phyloP scores from a whole-genome alignment of 2,113 vertebrate species.

The Pedionomus torquatus region DNA sequence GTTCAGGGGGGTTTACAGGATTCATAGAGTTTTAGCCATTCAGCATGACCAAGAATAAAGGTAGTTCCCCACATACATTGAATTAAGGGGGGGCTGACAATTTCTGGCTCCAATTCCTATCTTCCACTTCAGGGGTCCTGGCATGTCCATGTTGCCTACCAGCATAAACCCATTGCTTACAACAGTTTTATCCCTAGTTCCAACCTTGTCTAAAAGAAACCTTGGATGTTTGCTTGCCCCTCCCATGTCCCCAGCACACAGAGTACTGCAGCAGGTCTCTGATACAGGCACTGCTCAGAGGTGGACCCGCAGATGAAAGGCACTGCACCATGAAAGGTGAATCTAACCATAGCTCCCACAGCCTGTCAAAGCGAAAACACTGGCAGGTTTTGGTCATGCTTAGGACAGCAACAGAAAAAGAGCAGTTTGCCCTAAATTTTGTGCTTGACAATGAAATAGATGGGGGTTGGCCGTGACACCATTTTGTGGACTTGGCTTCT shows the following conservation, averaged over 20 bases:
- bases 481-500: not conserved
- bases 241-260: not conserved
- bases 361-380: not conserved
- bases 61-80: not conserved
- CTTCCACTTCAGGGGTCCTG: not conserved
- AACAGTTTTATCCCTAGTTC: not conserved
- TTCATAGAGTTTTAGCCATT: not conserved
- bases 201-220: not conserved
- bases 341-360: not conserved
- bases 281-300: not conserved
- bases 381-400: not conserved
- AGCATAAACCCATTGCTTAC: not conserved
- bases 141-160: no score
- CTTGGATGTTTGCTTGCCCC: not conserved
- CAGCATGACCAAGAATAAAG: not conserved
- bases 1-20: no score
- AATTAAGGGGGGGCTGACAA: not conserved
- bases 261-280: not conserved
- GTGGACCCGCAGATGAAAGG: not conserved
- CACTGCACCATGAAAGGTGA: not conserved
- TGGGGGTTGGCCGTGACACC: accelerated
- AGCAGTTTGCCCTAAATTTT: not conserved
- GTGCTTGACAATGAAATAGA: not conserved
- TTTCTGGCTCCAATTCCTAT: not conserved
- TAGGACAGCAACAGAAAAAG: not conserved